Conservation (phyloP, 2,797 vertebrate species). For the Serranus cabrilla region DNA sequence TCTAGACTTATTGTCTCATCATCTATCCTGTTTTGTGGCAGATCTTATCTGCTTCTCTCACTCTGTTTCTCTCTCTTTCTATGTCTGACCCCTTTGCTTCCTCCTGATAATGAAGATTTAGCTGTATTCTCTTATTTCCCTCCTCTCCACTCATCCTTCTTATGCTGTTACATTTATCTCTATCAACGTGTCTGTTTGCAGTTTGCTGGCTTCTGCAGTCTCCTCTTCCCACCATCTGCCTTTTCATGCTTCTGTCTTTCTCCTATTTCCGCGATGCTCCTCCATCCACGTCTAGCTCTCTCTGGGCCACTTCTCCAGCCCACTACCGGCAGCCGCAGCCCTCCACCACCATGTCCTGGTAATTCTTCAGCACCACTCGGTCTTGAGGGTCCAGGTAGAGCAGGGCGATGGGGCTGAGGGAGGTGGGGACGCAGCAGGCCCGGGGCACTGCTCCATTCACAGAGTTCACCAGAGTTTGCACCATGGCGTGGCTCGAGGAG, state of each 20-base stretch:
- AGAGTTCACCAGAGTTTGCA: slow-evolving; percentile 91
- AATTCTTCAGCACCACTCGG: slow-evolving; percentile 90
- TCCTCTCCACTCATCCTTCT: slow-evolving; percentile 24
- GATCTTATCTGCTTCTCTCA: slow-evolving; percentile 16
- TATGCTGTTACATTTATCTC: slow-evolving; percentile 53
- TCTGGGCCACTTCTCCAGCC: neutral
- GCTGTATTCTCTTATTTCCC: slow-evolving; percentile 33
- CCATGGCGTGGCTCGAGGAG: slow-evolving; percentile 90
- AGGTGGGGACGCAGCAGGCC: slow-evolving; percentile 89
- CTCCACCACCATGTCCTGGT: slow-evolving; percentile 92
- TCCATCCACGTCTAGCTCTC: slow-evolving; percentile 13
- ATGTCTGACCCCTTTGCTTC: slow-evolving; percentile 13
- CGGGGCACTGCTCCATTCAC: slow-evolving; percentile 87
- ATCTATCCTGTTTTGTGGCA: slow-evolving; percentile 18
- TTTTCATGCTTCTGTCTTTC: slow-evolving; percentile 29
- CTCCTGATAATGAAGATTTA: slow-evolving; percentile 43
- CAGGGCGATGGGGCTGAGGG: slow-evolving; percentile 89
- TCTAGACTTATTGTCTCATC: slow-evolving; percentile 22
- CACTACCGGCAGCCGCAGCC: slow-evolving; percentile 89
- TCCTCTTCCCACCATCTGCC: slow-evolving; percentile 40
- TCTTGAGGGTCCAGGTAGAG: slow-evolving; percentile 90
- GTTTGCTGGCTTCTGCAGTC: slow-evolving; percentile 23
- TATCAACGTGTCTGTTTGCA: slow-evolving; percentile 39
- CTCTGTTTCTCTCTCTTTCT: slow-evolving; percentile 16
- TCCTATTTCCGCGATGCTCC: slow-evolving; percentile 28